Percentiles rank a stretch among this genome's conserved stretches.
Evolutionary conservation across 2,888 invertebrate genomes (phyloP).

Genomic region (Cryptosula pallasiana): DNA sequence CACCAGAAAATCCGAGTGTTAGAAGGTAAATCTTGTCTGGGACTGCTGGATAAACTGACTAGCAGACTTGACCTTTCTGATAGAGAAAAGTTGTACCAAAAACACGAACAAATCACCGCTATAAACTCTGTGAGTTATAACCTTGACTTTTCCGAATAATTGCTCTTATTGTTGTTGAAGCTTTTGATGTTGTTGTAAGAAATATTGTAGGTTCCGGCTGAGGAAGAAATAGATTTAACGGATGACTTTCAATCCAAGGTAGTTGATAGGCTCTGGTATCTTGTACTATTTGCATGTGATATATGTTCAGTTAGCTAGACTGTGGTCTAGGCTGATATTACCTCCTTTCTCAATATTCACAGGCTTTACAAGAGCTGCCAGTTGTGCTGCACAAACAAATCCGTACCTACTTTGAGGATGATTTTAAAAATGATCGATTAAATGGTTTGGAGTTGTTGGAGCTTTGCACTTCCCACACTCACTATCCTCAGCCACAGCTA

Average conservation of each 20-base stretch:
- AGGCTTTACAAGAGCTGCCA: background rate
- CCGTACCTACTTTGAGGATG: background rate
- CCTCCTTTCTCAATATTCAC: too few relatives aligned
- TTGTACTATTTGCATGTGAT: too few relatives aligned
- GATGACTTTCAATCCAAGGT: background rate
- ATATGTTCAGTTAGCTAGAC: too few relatives aligned
- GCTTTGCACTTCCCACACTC: background rate
- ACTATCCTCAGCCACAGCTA: background rate
- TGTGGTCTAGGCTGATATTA: too few relatives aligned
- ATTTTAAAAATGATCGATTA: background rate
- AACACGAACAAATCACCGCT: background rate
- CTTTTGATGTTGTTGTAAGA: too few relatives aligned
- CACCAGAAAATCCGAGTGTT: too few relatives aligned
- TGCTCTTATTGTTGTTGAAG: too few relatives aligned
- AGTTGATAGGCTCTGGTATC: too few relatives aligned
- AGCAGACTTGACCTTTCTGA: background rate
- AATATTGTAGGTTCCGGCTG: background rate
- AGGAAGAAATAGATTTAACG: background rate
- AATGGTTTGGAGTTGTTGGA: background rate
- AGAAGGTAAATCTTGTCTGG: background rate
- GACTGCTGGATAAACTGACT: background rate
- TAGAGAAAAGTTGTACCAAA: background rate
- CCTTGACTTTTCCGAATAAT: too few relatives aligned
- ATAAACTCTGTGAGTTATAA: background rate
- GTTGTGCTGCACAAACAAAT: background rate